phyloP scores from a whole-genome alignment of 2,797 vertebrate species.

The Phylloscopus collybita region DNA sequence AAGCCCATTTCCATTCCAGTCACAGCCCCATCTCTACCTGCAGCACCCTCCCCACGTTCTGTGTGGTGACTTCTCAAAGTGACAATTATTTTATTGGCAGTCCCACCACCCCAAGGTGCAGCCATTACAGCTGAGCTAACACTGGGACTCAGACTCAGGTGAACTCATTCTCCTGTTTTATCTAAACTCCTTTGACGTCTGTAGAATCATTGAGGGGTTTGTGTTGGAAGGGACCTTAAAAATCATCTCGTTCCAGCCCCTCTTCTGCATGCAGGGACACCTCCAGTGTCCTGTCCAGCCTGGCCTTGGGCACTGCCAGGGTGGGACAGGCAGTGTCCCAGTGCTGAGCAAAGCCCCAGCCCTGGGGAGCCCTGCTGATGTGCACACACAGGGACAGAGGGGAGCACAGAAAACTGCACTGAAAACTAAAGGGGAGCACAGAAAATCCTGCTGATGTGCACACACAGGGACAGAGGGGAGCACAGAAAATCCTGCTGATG shows the following conservation, averaged over 20 bases:
- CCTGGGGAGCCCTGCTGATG: neutral
- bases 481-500: neutral
- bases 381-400: neutral
- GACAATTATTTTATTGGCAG: neutral
- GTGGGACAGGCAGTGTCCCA: neutral
- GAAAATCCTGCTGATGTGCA: neutral
- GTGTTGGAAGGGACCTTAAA: neutral
- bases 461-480: neutral
- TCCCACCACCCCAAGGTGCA: neutral
- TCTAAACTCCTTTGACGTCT: neutral
- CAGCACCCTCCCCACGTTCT: neutral
- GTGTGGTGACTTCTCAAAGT: neutral
- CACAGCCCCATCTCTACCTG: neutral
- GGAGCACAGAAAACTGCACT: too few relatives aligned
- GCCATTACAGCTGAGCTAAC: neutral
- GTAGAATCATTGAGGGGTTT: rapidly evolving
- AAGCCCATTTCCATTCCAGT: neutral
- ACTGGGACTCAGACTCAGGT: too few relatives aligned
- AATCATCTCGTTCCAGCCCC: rapidly evolving
- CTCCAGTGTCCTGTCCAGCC: neutral
- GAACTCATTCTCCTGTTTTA: neutral
- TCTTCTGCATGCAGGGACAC: neutral
- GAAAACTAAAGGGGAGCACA: neutral
- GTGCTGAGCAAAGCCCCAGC: neutral
- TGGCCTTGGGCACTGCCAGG: neutral